phyloP scores from a whole-genome alignment of 2,797 vertebrate genomes.

The Arctocebus calabarensis region DNA sequence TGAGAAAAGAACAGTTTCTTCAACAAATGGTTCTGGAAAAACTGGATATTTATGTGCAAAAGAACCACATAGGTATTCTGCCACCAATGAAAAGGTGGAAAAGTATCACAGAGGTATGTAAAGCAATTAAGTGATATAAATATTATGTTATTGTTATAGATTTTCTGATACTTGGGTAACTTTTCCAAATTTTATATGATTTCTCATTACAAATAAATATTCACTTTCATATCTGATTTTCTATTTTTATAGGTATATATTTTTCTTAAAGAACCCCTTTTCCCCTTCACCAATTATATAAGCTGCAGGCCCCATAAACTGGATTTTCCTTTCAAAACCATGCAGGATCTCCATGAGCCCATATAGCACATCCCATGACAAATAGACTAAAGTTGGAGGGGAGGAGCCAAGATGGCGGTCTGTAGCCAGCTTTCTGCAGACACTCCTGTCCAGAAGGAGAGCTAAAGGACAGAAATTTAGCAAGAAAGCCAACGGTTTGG shows the following conservation, averaged over 20 bases:
- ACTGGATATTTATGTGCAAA: background rate
- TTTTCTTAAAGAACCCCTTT: background rate
- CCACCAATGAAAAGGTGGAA: background rate
- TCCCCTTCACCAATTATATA: background rate
- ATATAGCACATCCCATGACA: background rate
- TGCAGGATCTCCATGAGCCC: background rate
- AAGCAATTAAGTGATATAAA: background rate
- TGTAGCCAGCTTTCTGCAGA: no score
- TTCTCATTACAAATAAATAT: constrained; percentile 26
- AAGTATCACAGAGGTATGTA: background rate
- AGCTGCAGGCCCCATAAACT: background rate
- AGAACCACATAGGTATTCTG: background rate
- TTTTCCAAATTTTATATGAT: constrained; percentile 44
- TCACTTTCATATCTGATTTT: constrained; percentile 17
- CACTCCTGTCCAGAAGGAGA: no score
- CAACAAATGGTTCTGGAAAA: background rate
- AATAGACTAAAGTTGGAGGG: background rate
- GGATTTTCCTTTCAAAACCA: background rate
- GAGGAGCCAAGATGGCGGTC: no score
- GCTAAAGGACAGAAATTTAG: no score
- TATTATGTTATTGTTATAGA: constrained; percentile 14
- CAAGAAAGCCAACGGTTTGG: no score
- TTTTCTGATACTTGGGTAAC: background rate
- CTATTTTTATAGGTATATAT: background rate
- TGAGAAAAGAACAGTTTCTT: background rate